Evolutionary conservation across 1,140 invertebrate species (phyloP).

Genomic region (Parapsyche elsis): DNA sequence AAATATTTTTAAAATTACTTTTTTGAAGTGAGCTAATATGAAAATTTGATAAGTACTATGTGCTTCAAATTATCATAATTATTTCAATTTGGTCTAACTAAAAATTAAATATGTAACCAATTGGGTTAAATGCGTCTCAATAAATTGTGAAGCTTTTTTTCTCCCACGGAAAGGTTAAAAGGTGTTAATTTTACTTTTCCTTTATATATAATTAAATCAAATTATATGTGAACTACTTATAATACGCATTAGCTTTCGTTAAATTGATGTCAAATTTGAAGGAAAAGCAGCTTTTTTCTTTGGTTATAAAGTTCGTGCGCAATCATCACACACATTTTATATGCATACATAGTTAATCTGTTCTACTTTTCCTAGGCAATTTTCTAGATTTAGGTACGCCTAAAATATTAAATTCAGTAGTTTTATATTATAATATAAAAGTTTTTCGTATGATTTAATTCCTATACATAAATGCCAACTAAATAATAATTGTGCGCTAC

Average conservation of each 20-base stretch:
- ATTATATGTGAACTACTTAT: slow-evolving; percentile 14
- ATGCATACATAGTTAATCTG: not conserved
- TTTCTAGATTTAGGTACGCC: not conserved
- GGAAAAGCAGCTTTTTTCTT: not conserved
- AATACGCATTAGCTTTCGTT: slow-evolving; percentile 3
- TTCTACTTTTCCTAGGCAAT: not conserved
- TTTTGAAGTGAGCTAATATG: too few species aligned
- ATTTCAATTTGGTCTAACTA: too few species aligned
- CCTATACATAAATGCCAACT: too few species aligned
- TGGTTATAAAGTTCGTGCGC: not conserved
- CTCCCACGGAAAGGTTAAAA: slow-evolving; percentile 1
- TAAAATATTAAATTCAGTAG: too few species aligned
- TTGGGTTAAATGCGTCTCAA: slow-evolving; percentile 3
- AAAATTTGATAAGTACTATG: too few species aligned
- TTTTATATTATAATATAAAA: too few species aligned
- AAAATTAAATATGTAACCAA: too few species aligned
- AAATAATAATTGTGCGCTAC: not conserved
- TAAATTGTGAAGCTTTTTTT: not conserved
- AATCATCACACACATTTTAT: slow-evolving; percentile 13
- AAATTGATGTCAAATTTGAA: slow-evolving; percentile 18
- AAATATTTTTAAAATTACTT: too few species aligned
- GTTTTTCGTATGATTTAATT: too few species aligned
- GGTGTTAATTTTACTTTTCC: slow-evolving; percentile 9
- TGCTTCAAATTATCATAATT: too few species aligned
- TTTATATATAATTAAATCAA: slow-evolving; percentile 13